Conservation (phyloP, 2,797 vertebrate species). For the Nannoperca obscura region DNA sequence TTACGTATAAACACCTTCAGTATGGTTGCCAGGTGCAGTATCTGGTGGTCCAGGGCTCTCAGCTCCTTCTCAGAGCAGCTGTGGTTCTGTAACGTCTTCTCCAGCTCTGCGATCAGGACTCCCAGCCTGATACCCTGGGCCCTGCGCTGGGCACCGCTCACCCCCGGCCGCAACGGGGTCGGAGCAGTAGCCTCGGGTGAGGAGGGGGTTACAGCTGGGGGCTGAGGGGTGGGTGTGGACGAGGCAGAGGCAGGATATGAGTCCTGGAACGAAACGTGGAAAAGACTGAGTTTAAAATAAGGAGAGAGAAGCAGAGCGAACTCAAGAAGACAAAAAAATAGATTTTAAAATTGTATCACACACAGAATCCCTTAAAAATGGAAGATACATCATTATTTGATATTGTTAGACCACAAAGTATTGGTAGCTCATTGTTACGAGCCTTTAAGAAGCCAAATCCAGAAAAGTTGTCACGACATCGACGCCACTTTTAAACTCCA, state of each 20-base stretch:
- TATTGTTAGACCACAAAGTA: background rate
- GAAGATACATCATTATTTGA: background rate
- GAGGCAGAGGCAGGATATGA: conserved; percentile 13
- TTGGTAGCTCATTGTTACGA: too few species aligned
- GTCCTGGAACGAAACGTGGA: conserved; percentile 39
- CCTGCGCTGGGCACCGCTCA: conserved; percentile 58
- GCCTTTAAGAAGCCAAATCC: background rate
- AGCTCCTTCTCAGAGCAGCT: conserved; percentile 72
- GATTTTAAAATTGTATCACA: too few species aligned
- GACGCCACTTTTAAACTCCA: too few species aligned
- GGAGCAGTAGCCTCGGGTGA: conserved; percentile 10
- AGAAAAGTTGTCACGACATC: background rate
- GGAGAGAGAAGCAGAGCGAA: too few species aligned
- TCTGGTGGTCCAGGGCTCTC: conserved; percentile 84
- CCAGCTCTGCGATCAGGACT: conserved; percentile 82
- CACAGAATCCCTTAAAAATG: background rate
- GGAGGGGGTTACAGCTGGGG: background rate
- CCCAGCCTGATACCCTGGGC: conserved; percentile 65
- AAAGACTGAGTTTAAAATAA: background rate
- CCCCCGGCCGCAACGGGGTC: conserved; percentile 58
- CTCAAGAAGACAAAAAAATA: background rate
- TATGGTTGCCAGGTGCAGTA: conserved; percentile 85
- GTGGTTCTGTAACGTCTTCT: conserved; percentile 72
- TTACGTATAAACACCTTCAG: conserved; percentile 84
- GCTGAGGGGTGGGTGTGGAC: background rate